phyloP scores from a whole-genome alignment of 2,888 invertebrate genomes.

The Protodeltote pygarga region DNA sequence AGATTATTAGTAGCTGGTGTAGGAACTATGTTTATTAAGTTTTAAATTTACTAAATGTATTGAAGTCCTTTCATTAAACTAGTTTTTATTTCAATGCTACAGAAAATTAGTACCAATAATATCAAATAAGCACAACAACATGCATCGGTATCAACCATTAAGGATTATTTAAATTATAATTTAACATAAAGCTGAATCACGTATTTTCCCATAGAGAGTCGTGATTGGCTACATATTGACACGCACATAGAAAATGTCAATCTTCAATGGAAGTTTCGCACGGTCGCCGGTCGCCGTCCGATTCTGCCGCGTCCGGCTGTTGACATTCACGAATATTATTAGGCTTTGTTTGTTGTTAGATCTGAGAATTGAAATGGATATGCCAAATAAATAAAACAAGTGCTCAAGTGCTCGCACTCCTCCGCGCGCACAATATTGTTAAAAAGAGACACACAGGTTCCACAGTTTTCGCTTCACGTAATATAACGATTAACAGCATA shows the following conservation, averaged over 20 bases:
- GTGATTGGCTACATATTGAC: slow-evolving; percentile 32
- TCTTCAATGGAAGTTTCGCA: slow-evolving; percentile 31
- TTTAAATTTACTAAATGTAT: not conserved
- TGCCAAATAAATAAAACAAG: not conserved
- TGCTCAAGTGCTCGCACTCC: not conserved
- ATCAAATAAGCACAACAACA: slow-evolving; percentile 22
- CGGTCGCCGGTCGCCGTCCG: slow-evolving; percentile 27
- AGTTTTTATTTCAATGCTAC: not conserved
- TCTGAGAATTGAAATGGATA: slow-evolving; percentile 12
- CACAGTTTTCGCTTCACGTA: no score
- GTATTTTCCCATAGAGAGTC: slow-evolving; percentile 41
- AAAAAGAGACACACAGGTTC: no score
- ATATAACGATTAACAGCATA: no score
- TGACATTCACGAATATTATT: slow-evolving; percentile 46
- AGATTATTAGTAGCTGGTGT: slow-evolving; percentile 7
- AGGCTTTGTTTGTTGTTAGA: slow-evolving; percentile 19
- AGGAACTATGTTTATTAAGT: slow-evolving; percentile 2
- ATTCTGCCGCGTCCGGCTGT: slow-evolving; percentile 36
- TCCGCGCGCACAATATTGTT: no score
- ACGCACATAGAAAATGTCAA: slow-evolving; percentile 34
- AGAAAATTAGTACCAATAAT: slow-evolving; percentile 13
- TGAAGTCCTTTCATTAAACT: no score
- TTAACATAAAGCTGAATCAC: slow-evolving; percentile 32
- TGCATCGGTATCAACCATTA: not conserved
- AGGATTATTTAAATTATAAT: slow-evolving; percentile 29